Percentiles rank a stretch among this genome's conserved stretches.
phyloP scores from a whole-genome alignment of 2,888 invertebrate genomes.

The Rhamphomyia laevipes region DNA sequence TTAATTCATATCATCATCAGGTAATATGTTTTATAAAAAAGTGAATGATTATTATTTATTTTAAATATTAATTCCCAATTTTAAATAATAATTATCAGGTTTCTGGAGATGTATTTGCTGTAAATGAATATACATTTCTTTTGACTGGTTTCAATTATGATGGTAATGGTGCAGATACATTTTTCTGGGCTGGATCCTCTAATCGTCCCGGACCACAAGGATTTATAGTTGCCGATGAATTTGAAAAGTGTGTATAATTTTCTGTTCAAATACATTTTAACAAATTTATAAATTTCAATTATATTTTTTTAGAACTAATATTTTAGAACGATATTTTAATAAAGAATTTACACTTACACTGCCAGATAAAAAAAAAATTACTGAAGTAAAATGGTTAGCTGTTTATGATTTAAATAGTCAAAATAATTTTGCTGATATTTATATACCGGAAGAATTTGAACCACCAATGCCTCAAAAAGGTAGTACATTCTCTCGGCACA shows the following conservation, averaged over 20 bases:
- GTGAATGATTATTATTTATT: not conserved
- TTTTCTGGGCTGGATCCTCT: conserved; percentile 86
- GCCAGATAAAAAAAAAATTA: conserved; percentile 76
- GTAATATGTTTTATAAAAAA: conserved; percentile 27
- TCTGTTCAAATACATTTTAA: not conserved
- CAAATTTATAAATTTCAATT: not conserved
- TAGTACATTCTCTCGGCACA: conserved; percentile 45
- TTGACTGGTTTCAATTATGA: conserved; percentile 77
- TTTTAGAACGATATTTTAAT: conserved; percentile 74
- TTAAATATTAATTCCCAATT: not conserved
- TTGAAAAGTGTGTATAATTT: conserved; percentile 50
- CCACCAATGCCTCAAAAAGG: conserved; percentile 59
- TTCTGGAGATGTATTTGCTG: conserved; percentile 77
- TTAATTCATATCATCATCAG: conserved; percentile 84
- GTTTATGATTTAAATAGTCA: conserved; percentile 77
- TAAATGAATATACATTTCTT: conserved; percentile 72
- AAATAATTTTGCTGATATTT: conserved; percentile 82
- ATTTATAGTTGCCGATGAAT: conserved; percentile 80
- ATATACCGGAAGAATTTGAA: conserved; percentile 81
- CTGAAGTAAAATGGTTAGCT: conserved; percentile 80
- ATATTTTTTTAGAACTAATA: conserved; percentile 54
- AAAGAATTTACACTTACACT: conserved; percentile 69
- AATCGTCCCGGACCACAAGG: conserved; percentile 82
- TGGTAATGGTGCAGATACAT: conserved; percentile 82
- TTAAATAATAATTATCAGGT: conserved; percentile 41